Base-by-base conservation (phyloP, 2,888 invertebrate genomes). In the Lycaena phlaeas region DNA sequence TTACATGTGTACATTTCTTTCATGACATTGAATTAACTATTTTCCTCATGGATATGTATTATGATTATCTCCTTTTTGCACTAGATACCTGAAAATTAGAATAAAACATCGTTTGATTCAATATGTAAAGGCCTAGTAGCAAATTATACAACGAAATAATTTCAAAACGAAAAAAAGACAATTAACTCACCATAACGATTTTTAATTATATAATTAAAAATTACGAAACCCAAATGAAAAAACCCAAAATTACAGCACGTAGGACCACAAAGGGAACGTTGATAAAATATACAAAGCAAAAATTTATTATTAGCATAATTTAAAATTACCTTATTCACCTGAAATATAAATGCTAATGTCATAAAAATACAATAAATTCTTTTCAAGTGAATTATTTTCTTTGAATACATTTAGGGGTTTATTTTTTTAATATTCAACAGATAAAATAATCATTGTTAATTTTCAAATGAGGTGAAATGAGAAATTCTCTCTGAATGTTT, bases 391-490 rank as follows among this genome's bases (percentile, higher is more conserved):
- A 43, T 44, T 47, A 46, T 45, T 44, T 48, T 46, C 41, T 41
- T 41, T 46, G 46, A 51, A 55, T 54, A 52, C 50, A 53, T 55
- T 51, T 51, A 39, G 48, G 41, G 22, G 22, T 22, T 9, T 22
- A 22, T 22, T 9, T 4, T 22, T 22, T 22, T n/a, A n/a, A n/a
- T n/a, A n/a, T n/a, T 22, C 22, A 22, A 22, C 22, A 50, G 51
- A 46, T 57, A 53, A 56, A 59, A 62, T 59, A 54, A 57, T 56
- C 57, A 58, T 54, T 63, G 62, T 65, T 70, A 70, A 67, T 65
- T 64, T 64, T 57, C 54, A 57, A 66, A 68, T 64, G 60, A 65
- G 59, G 63, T 68, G 64, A 65, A 63, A 64, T 58, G 59, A 56
- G 60, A 54, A 56, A 54, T 59, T 59, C 58, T 57, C 55, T 55